Base-by-base conservation (phyloP, 2,797 vertebrate genomes). In the Lacerta bilineata region DNA sequence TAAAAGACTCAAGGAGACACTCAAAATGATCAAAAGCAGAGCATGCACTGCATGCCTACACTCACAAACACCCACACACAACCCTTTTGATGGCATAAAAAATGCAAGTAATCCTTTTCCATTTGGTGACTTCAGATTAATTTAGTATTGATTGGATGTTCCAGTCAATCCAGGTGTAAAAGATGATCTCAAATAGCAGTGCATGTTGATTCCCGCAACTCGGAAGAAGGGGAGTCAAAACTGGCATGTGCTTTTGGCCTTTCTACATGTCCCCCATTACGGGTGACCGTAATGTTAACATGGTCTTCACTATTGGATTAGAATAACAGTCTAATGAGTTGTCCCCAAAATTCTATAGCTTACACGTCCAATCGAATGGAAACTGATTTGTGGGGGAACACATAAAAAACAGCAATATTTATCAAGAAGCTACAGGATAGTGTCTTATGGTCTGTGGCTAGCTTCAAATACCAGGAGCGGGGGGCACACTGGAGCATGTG, bases 1-100 rank as follows among this genome's bases (percentile, higher is more conserved):
- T 80, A 85, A 75, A 89, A 88, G 11, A 74, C 46, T 89, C 4
- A 85, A 68, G 13, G 85, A 81, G 3, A 18, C 7, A 10, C 87
- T 76, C 55, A 71, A 87, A 93, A 91, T 55, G 50, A 55, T 55
- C 20, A 11, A 90, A 90, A 91, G 25, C 0, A 66, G 1, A 68
- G 39, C 76, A 27, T 55, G 61, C 27, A 7, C 27, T 3, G 1
- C 18, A 27, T 36, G 71, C 69, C 13, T 36, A 3, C 74, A 39
- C 43, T 11, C 10, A 50, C 41, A 50, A 7, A 27, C 25, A 87
- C 17, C 43, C 25, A 81, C 18, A 29, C 5, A 55, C 50, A 87
- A 75, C 78, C 80, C 86, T 25, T 79, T 76, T 86, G 85, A 5
- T 72, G 50, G 71, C 80, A 68, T 82, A 84, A 84, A 85, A 68